A percentile compares a stretch with the other conserved stretches of the same genome.
phyloP scores from a whole-genome alignment of 2,113 vertebrate species.

The Rhinoptilus africanus region DNA sequence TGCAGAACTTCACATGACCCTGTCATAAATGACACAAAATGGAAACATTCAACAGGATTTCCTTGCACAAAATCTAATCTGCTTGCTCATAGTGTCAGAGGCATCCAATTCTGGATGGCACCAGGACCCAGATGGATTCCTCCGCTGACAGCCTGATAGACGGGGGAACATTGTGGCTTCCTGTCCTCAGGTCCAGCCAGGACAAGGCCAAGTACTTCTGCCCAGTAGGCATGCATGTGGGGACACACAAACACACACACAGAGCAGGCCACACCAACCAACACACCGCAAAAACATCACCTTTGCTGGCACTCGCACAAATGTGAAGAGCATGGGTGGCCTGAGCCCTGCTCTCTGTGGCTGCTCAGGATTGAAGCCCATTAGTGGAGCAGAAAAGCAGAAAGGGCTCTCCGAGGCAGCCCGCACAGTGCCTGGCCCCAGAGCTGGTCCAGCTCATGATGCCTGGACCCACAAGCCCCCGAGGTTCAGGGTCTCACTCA shows the following conservation, averaged over 20 bases:
- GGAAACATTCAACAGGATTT: not conserved
- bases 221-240: too few relatives aligned
- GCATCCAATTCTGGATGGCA: not conserved
- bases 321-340: not conserved
- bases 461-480: not conserved
- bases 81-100: not conserved
- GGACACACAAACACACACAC: too few relatives aligned
- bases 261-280: too few relatives aligned
- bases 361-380: not conserved
- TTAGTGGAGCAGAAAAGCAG: not conserved
- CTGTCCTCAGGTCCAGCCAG: not conserved
- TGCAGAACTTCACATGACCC: not conserved
- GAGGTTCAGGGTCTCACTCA: not conserved
- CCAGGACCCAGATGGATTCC: not conserved
- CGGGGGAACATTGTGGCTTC: not conserved
- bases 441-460: not conserved
- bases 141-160: not conserved
- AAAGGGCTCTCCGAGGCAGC: not conserved
- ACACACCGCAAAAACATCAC: not conserved
- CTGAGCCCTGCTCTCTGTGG: not conserved
- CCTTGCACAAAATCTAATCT: not conserved
- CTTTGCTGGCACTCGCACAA: not conserved
- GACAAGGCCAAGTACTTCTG: not conserved
- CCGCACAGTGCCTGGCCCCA: not conserved
- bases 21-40: not conserved